Evolutionary conservation across 2,888 invertebrate species (phyloP), one percentile per base, ranked within the genome.

Genomic region (Zelleria hepariella): DNA sequence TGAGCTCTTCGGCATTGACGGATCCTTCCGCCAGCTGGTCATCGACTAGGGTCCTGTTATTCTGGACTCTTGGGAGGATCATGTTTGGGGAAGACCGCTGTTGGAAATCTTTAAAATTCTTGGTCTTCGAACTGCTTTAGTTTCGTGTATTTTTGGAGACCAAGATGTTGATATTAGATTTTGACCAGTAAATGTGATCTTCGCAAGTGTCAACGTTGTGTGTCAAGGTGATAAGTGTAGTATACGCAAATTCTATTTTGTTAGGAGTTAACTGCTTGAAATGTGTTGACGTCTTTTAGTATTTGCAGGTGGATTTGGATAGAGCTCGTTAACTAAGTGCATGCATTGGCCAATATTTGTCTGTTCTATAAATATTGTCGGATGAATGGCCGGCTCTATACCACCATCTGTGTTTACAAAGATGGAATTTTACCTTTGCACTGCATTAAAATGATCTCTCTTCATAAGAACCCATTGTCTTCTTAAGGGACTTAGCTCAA

Each of bases 1-100:
- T 66, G 96, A 96, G 71, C 90, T 96, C 3, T 96, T 96, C 71
- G 96, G 96, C n/a, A 91, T 96, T 70, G 96, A 96, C 70, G 96
- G 96, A 49, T 95, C 96, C 56, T 96, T 96, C 90, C 92, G 95
- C 71, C 94, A 96, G 79, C 86, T 96, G 61, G 91, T 92, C 69
- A 95, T 96, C 71, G 95, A 96, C 87, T 96, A 53, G 23, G 25
- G 15, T 42, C 32, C 15, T 42, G 4, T 15, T 42, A 42, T 42
- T 3, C 32, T 42, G 32, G 32, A 15, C 32, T 2, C 32, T 42
- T 15, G 10, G 15, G 32, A 42, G 2, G 15, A 42, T 42, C 32
- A 42, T 2, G 10, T 42, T 42, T n/a, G n/a, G n/a, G n/a, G n/a
- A n/a, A n/a, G n/a, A n/a, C n/a, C n/a, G n/a, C n/a, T n/a, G n/a